Percentiles rank a stretch among this genome's conserved stretches.
Conservation (phyloP, 2,888 invertebrate species). For the Leptogaster cylindrica region DNA sequence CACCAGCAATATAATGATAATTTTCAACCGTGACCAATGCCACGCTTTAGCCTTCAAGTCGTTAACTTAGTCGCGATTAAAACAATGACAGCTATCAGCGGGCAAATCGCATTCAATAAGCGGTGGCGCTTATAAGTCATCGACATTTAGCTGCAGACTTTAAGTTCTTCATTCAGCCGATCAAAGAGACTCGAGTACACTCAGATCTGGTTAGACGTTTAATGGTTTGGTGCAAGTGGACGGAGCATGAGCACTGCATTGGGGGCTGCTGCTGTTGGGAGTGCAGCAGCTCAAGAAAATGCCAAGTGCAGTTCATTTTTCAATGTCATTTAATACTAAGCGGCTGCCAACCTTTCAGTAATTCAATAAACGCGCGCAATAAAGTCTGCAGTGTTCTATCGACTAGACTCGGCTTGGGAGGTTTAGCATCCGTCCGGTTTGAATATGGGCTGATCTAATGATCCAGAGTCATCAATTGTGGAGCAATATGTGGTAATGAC, state of each 20-base stretch:
- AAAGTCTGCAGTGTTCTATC: constrained; percentile 14
- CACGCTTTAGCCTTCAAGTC: constrained; percentile 32
- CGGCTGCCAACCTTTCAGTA: constrained; percentile 34
- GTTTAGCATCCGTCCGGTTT: neutral
- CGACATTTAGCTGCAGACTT: constrained; percentile 30
- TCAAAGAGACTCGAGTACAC: neutral
- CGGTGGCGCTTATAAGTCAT: constrained; percentile 41
- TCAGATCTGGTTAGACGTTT: constrained; percentile 16
- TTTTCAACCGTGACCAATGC: constrained; percentile 28
- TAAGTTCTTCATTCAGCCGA: constrained; percentile 16
- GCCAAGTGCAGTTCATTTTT: constrained; percentile 38
- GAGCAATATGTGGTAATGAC: constrained; percentile 2
- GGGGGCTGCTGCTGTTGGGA: neutral
- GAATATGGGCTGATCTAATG: too few species aligned
- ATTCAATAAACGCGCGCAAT: constrained; percentile 38
- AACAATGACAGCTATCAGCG: constrained; percentile 40
- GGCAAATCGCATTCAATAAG: constrained; percentile 40
- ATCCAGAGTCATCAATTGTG: too few species aligned
- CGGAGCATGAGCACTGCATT: neutral
- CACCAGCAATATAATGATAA: neutral
- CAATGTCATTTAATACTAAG: constrained; percentile 41
- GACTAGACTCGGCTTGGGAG: constrained; percentile 9
- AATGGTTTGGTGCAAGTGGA: constrained; percentile 1
- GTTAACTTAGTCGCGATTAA: constrained; percentile 31
- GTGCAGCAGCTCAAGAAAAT: constrained; percentile 6